Conservation (phyloP, 2,113 vertebrate genomes). For the Emydura subglobosa region DNA sequence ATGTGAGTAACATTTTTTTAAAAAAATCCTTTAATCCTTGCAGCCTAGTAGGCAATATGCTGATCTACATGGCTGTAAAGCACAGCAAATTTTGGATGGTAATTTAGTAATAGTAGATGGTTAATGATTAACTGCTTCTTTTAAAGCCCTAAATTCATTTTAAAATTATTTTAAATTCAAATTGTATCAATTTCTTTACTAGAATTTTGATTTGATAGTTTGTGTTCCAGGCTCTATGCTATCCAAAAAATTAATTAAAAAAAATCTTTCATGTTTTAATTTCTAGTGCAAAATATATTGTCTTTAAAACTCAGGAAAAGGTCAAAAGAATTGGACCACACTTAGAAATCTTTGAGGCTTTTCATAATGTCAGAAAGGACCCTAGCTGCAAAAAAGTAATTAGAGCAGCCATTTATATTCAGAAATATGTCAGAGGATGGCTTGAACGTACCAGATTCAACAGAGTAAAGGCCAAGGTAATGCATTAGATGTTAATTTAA, state of each 20-base stretch:
- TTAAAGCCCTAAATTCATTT: conserved; percentile 23
- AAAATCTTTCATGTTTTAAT: not conserved
- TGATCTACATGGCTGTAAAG: conserved; percentile 2
- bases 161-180: conserved; percentile 30
- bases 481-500: not conserved
- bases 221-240: not conserved
- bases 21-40: conserved; percentile 10
- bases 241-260: not conserved
- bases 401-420: conserved; percentile 13
- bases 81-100: conserved; percentile 28
- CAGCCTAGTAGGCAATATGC: conserved; percentile 2
- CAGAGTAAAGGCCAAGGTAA: conserved; percentile 51
- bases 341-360: conserved; percentile 56
- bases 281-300: not conserved
- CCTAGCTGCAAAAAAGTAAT: not conserved
- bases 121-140: conserved; percentile 38
- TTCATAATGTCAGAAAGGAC: not conserved
- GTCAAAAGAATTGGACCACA: conserved; percentile 57
- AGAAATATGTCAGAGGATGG: conserved; percentile 43
- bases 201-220: not conserved
- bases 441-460: conserved; percentile 17
- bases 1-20: not conserved
- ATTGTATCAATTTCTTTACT: not conserved
- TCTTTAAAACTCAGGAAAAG: conserved; percentile 42
- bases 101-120: conserved; percentile 49